Percentiles rank a stretch among this genome's conserved stretches.
Evolutionary conservation across 2,797 vertebrate genomes (phyloP).

Genomic region (Epinephelus awoara): DNA sequence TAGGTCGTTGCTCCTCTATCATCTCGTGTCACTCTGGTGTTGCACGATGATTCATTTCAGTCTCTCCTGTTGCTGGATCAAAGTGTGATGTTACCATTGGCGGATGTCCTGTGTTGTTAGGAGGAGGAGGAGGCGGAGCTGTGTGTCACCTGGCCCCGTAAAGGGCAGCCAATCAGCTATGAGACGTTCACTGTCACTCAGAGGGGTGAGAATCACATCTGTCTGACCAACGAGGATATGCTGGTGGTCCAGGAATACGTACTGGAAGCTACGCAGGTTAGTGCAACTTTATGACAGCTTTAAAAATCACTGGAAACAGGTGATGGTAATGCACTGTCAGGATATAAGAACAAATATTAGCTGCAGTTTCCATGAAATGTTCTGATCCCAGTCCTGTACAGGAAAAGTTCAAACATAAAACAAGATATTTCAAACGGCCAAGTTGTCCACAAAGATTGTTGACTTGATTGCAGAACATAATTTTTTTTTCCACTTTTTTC

Average conservation of each 20-base stretch:
- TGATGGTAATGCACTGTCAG: too few relatives aligned
- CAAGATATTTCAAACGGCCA: too few relatives aligned
- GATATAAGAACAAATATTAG: too few relatives aligned
- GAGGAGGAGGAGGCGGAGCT: slow-evolving; percentile 79
- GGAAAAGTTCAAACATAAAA: too few relatives aligned
- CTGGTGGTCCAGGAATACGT: slow-evolving; percentile 93
- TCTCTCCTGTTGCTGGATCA: neutral
- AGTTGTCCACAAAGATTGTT: too few relatives aligned
- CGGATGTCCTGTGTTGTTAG: slow-evolving; percentile 73
- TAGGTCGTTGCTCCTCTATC: too few relatives aligned
- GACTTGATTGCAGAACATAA: too few relatives aligned
- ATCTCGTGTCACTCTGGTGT: neutral
- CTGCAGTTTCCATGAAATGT: too few relatives aligned
- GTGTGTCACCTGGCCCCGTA: slow-evolving; percentile 91
- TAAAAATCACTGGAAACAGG: too few relatives aligned
- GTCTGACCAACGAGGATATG: slow-evolving; percentile 94
- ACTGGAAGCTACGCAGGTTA: slow-evolving; percentile 94
- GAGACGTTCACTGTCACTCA: slow-evolving; percentile 93
- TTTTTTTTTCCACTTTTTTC: too few relatives aligned
- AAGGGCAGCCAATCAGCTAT: slow-evolving; percentile 91
- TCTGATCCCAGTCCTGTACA: too few relatives aligned
- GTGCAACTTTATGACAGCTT: neutral
- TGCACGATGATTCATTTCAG: neutral
- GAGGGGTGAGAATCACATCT: slow-evolving; percentile 90
- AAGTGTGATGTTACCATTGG: neutral